phyloP scores from a whole-genome alignment of 2,113 vertebrate species.

The Pristiophorus japonicus region DNA sequence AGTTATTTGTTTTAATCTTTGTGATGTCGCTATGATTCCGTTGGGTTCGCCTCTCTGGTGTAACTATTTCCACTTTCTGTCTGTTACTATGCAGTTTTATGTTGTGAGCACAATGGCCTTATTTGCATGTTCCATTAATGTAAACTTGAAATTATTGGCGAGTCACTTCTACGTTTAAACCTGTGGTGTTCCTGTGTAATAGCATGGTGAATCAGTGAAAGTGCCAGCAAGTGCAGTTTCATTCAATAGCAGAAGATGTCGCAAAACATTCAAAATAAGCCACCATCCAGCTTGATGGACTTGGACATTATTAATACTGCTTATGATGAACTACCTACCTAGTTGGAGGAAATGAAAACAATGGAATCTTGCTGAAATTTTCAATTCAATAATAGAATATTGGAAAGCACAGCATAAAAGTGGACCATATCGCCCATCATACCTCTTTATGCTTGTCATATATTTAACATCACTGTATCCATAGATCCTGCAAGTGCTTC shows the following conservation, averaged over 20 bases:
- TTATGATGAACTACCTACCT: background rate
- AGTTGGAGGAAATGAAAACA: background rate
- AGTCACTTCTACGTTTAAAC: background rate
- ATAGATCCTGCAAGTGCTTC: background rate
- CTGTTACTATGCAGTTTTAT: background rate
- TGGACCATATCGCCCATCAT: background rate
- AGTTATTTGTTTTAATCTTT: background rate
- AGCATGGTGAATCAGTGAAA: background rate
- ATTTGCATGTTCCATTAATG: background rate
- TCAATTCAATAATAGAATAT: background rate
- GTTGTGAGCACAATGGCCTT: background rate
- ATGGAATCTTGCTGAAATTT: background rate
- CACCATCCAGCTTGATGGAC: background rate
- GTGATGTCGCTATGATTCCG: background rate
- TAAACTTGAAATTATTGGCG: background rate
- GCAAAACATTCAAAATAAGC: background rate
- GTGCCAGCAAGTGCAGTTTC: background rate
- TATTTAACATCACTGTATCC: background rate
- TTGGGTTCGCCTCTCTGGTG: background rate
- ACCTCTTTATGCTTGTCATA: background rate
- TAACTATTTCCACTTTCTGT: background rate
- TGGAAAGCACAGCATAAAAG: background rate
- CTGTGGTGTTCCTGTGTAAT: background rate
- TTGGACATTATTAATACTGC: background rate
- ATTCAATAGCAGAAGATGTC: background rate